Base-by-base conservation (phyloP, 2,888 invertebrate genomes). In the Apodemia hepburni region DNA sequence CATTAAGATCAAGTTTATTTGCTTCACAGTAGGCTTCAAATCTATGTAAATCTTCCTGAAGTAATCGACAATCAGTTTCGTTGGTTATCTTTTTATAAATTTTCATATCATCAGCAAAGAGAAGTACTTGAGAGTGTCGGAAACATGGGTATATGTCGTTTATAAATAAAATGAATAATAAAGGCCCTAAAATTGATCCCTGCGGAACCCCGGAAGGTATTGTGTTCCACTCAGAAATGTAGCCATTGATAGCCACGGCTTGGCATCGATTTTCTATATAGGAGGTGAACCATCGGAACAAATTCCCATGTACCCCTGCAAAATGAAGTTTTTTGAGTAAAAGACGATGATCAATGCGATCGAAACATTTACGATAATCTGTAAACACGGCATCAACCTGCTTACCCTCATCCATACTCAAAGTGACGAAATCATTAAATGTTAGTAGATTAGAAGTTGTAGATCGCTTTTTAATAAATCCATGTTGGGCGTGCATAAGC, bases 351-450 rank as follows among this genome's bases (percentile, higher is more conserved):
- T 68, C 65, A 15, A 70, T 65, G 0, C 61, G 42, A 29, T 70
- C 70, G 58, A 66, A 70, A 9, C 63, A 64, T 38, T 68, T 68
- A 18, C 61, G 64, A 22, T 64, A 69, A 58, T 71, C 69, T 0
- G 70, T 69, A 17, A 64, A 68, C 0, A 69, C 42, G 0, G 60
- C 59, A 15, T 70, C 71, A 9, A 67, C 66, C 35, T 67, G 66
- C 3, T 11, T 58, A 9, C 67, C 65, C 2, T 22, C 17, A 42
- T 64, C 64, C n/a, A 64, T 45, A 54, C 22, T 29, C 2, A 42
- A 58, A 2, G 61, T 29, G 4, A 61, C 18, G 29, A 27, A 61
- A 27, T 38, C 47, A 6, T 47, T 29, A 9, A 47, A 60, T 8
- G 29, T 38, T 51, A 64, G 22, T 2, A 64, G 22, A n/a, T 64